Conservation (phyloP, 35 echinoderm and acorn worm genomes). For the Apostichopus parvimensis region DNA sequence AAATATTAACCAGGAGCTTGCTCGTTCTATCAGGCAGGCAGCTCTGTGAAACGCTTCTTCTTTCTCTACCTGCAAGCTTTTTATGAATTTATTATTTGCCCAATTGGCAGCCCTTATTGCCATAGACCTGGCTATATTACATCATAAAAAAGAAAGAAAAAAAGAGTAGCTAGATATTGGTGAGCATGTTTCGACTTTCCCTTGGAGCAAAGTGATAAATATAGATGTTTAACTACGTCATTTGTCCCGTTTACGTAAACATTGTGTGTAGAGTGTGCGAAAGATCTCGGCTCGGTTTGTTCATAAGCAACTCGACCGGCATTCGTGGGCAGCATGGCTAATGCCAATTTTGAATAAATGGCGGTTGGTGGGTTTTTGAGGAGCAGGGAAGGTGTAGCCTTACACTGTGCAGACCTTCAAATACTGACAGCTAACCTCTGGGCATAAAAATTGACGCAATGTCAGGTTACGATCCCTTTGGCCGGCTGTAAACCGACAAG, state of each 20-base stretch:
- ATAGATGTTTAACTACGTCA: constrained; percentile 3
- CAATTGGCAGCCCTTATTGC: not conserved
- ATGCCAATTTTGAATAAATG: not conserved
- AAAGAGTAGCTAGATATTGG: not conserved
- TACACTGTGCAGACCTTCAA: constrained; percentile 8
- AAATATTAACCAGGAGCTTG: not conserved
- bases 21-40: not conserved
- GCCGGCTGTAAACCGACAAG: not conserved
- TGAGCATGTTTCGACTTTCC: constrained; percentile 1
- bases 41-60: not conserved
- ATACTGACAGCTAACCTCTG: not conserved
- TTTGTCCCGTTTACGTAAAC: constrained; percentile 26
- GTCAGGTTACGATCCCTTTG: not conserved
- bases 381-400: constrained; percentile 1
- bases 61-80: not conserved
- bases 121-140: not conserved
- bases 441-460: not conserved
- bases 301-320: not conserved
- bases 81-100: constrained; percentile 6
- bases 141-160: not conserved
- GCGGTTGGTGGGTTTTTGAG: not conserved
- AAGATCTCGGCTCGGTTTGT: not conserved
- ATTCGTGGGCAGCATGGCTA: not conserved
- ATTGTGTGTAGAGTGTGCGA: constrained; percentile 10
- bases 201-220: constrained; percentile 39